Base-by-base conservation (phyloP, 2,113 vertebrate genomes). In the Campylomormyrus tamandua region DNA sequence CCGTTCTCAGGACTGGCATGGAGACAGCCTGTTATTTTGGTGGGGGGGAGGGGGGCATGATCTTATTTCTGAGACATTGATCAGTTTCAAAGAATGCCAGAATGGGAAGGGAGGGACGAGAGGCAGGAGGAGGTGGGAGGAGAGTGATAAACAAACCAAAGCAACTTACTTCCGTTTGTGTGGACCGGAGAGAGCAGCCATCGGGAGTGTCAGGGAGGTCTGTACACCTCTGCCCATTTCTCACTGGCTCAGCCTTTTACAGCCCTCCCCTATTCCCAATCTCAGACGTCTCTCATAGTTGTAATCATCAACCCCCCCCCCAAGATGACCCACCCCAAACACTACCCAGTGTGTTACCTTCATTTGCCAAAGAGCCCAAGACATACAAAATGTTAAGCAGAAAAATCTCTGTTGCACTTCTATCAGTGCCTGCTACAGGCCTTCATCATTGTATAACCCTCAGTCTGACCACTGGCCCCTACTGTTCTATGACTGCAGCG, bases 41-140 rank as follows among this genome's bases (percentile, higher is more conserved):
- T 0, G 15, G n/a, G 31, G 70, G 80, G 21, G 77, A 27, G 21
- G 27, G 31, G 11, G 46, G n/a, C 84, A 52, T 52, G 49, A 87
- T 87, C 85, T 24, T 87, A 53, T 56, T 87, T 87, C 85, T 87
- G 85, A 56, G 48, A 56, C 85, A 56, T 53, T 87, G 48, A 53
- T 49, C 48, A 87, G 85, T 53, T 56, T 35, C 48, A 53, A 84
- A 83, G 39, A 46, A 84, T 84, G 83, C 45, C 35, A 80, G 83
- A 87, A 19, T 0, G 50, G 49, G 50, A 49, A 15, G 15, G 27
- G 48, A 49, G 19, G 19, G 21, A 13, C 19, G 3, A 50, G 49
- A 53, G 13, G 27, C 45, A 53, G 15, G 49, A 52, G 46, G 11
- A 21, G 50, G 27, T 11, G 13, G 46, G 15, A 19, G 27, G 48